These are phyloP conservation scores for Cenopis cana DNA, from an alignment of 2,888 invertebrate genomes.

Conservation along the genomic window DNA sequence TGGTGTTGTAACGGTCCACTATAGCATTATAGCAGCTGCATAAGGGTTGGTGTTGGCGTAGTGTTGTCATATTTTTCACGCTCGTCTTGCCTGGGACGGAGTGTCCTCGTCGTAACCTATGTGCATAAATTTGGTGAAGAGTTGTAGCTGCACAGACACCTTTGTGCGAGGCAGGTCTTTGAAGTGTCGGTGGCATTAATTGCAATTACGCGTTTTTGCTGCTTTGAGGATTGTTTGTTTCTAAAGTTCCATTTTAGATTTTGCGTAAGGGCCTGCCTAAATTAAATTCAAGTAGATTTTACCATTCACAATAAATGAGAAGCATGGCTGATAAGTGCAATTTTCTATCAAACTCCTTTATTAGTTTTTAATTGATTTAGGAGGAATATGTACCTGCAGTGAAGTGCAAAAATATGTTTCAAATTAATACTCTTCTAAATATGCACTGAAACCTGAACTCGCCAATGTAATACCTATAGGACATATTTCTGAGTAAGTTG, in stretches of 20 bases:
- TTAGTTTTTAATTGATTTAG: too few relatives aligned
- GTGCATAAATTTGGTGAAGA: conserved; percentile 77
- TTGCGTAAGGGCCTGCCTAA: not conserved
- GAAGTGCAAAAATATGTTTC: too few relatives aligned
- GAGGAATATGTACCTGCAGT: too few relatives aligned
- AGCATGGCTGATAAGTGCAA: too few relatives aligned
- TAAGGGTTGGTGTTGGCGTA: conserved; percentile 38
- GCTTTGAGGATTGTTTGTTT: conserved; percentile 33
- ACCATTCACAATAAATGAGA: too few relatives aligned
- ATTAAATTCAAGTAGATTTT: not conserved
- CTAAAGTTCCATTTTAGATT: not conserved
- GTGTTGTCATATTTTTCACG: conserved; percentile 57
- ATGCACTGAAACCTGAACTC: too few relatives aligned
- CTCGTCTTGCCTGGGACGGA: conserved; percentile 59
- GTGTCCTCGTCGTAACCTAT: conserved; percentile 73
- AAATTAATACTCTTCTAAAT: too few relatives aligned
- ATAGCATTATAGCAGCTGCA: conserved; percentile 14
- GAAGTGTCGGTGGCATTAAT: conserved; percentile 40
- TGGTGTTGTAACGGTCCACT: not conserved
- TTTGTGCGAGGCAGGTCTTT: conserved; percentile 46
- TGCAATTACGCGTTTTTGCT: conserved; percentile 42
- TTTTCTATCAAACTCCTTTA: too few relatives aligned
- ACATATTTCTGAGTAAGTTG: too few relatives aligned
- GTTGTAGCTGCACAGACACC: conserved; percentile 61
- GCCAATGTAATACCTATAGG: too few relatives aligned